A percentile compares a stretch with the other conserved stretches of the same genome.
These are phyloP conservation scores for Oplegnathus fasciatus DNA, from an alignment of 2,113 vertebrate genomes.

Conservation along the genomic window DNA sequence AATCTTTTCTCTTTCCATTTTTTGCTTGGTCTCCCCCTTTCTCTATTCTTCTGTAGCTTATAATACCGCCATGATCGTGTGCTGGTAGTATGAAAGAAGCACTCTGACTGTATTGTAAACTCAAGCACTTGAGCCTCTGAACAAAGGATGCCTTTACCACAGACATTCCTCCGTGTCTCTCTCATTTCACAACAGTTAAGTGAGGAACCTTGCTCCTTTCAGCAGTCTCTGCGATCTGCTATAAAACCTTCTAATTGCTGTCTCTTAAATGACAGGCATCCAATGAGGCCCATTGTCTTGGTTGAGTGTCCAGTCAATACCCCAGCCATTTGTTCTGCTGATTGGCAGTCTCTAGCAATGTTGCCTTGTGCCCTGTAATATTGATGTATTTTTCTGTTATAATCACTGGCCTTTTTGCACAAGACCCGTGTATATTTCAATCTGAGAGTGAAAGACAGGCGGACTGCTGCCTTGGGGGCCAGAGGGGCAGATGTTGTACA, in stretches of 20 bases:
- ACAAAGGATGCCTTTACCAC: constrained; percentile 42
- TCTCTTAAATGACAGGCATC: constrained; percentile 63
- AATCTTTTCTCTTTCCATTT: background rate
- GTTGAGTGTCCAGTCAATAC: constrained; percentile 62
- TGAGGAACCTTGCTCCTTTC: constrained; percentile 44
- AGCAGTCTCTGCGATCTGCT: constrained; percentile 48
- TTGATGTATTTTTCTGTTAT: constrained; percentile 47
- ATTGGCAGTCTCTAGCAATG: constrained; percentile 47
- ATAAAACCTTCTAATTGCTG: constrained; percentile 61
- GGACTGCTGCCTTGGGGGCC: background rate
- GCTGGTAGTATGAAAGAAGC: constrained; percentile 32
- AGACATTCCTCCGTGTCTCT: constrained; percentile 31
- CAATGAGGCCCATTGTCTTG: constrained; percentile 64
- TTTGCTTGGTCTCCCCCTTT: background rate
- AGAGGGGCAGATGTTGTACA: constrained; percentile 9
- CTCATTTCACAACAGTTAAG: constrained; percentile 44
- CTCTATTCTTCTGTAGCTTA: background rate
- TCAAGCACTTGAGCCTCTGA: constrained; percentile 20
- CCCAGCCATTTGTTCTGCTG: constrained; percentile 62
- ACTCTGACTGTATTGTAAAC: constrained; percentile 29
- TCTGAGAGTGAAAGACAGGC: constrained; percentile 19
- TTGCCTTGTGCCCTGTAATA: constrained; percentile 38
- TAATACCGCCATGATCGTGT: constrained; percentile 11
- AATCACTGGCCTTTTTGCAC: constrained; percentile 23
- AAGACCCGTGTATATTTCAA: constrained; percentile 38